Evolutionary conservation across 1,140 invertebrate genomes (phyloP).

Genomic region (Aphelenchoides avenae): DNA sequence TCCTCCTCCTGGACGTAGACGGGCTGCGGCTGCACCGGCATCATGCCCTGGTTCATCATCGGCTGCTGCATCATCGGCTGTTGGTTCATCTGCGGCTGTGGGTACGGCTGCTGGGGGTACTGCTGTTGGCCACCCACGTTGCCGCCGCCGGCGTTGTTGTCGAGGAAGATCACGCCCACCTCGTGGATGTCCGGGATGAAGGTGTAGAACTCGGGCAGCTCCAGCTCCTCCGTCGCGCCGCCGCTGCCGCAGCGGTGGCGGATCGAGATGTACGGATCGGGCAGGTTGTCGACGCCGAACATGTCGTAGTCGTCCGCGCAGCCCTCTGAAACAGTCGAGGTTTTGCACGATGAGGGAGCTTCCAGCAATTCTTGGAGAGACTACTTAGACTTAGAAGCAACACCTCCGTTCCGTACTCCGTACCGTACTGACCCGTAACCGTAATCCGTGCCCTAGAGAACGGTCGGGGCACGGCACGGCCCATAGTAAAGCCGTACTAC

Average conservation of each 20-base stretch:
- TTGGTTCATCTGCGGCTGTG: no score
- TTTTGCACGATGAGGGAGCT: no score
- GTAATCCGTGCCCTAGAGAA: no score
- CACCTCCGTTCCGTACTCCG: neutral
- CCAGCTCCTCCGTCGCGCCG: neutral
- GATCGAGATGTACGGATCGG: constrained; percentile 6
- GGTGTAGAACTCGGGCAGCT: constrained; percentile 6
- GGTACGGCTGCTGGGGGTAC: no score
- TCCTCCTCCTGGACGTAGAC: no score
- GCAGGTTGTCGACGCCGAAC: neutral
- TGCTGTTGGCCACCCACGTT: neutral
- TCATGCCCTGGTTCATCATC: no score
- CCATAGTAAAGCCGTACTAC: no score
- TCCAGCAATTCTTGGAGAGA: neutral
- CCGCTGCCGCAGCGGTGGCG: constrained; percentile 1
- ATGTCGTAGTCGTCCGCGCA: no score
- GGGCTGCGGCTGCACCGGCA: no score
- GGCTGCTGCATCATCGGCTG: no score
- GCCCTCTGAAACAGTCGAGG: no score
- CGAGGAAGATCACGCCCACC: constrained; percentile 1
- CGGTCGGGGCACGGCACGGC: no score
- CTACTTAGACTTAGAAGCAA: neutral
- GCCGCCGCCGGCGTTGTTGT: constrained; percentile 4
- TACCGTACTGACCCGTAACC: neutral
- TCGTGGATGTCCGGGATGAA: constrained; percentile 8